Percentiles rank a stretch among this genome's conserved stretches.
Conservation (phyloP, 2,888 invertebrate species). For the Eristalis intricaria region DNA sequence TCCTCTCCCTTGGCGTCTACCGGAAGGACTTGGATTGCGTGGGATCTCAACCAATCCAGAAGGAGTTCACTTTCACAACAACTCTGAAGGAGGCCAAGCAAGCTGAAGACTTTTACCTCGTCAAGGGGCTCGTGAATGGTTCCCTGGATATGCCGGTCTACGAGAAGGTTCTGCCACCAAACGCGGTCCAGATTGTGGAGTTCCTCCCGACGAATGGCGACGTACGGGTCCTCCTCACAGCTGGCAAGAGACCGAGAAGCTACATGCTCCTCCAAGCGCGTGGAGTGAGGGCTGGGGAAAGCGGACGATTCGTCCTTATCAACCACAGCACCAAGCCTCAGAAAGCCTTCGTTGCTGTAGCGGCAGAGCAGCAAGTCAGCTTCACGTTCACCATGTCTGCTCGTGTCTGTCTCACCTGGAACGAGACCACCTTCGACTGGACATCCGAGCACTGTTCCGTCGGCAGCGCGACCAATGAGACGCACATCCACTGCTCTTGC, state of each 20-base stretch:
- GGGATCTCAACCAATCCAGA: not conserved
- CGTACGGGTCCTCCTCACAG: slow-evolving; percentile 63
- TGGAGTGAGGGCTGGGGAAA: not conserved
- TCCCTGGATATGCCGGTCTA: slow-evolving; percentile 73
- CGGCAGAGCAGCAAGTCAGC: slow-evolving; percentile 17
- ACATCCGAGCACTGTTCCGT: slow-evolving; percentile 69
- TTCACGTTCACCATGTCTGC: slow-evolving; percentile 60
- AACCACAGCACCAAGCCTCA: not conserved
- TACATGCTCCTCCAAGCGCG: slow-evolving; percentile 49
- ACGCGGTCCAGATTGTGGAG: slow-evolving; percentile 69
- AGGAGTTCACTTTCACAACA: slow-evolving; percentile 60
- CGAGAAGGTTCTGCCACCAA: slow-evolving; percentile 59
- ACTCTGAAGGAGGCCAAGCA: not conserved
- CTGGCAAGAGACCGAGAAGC: slow-evolving; percentile 67
- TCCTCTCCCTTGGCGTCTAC: slow-evolving; percentile 71
- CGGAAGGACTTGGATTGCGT: slow-evolving; percentile 13
- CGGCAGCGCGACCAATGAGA: slow-evolving; percentile 23
- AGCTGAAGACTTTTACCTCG: not conserved
- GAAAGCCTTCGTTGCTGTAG: slow-evolving; percentile 63
- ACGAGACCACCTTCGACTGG: slow-evolving; percentile 57
- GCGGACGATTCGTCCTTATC: slow-evolving; percentile 16
- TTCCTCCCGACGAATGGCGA: slow-evolving; percentile 50
- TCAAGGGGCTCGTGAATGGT: slow-evolving; percentile 55
- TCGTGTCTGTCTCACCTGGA: slow-evolving; percentile 72
- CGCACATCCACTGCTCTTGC: slow-evolving; percentile 70